These are phyloP conservation scores for Taxidea taxus DNA, from an alignment of 2,113 vertebrate genomes.

Conservation along the genomic window DNA sequence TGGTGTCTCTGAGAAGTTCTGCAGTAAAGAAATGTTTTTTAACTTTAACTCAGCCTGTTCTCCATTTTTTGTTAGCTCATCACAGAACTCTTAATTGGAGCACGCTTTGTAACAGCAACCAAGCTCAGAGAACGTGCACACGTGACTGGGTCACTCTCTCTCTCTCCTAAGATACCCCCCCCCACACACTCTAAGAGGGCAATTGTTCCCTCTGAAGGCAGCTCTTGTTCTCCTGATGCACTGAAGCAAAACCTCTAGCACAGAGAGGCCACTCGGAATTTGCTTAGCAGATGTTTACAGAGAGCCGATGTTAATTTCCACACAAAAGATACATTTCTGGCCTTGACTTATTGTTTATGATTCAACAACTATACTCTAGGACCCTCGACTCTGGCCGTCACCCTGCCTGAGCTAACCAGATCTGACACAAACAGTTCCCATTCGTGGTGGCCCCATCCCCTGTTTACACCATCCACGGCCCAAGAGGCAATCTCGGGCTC, in stretches of 20 bases:
- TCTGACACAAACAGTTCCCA: conserved; percentile 79
- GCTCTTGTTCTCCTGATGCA: neutral
- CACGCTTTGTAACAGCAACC: neutral
- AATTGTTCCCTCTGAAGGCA: neutral
- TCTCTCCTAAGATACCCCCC: neutral
- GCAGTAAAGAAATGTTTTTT: neutral
- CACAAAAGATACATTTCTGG: conserved; percentile 81
- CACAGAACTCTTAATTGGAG: neutral
- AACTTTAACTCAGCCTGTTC: neutral
- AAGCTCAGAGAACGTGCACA: neutral
- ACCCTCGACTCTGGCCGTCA: conserved; percentile 75
- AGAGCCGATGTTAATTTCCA: conserved; percentile 82
- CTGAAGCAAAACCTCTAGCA: neutral
- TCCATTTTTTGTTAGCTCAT: neutral
- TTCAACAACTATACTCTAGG: conserved; percentile 74
- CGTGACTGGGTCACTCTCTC: neutral
- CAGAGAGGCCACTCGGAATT: conserved; percentile 53
- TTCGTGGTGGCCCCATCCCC: conserved; percentile 42
- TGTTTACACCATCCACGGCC: conserved; percentile 50
- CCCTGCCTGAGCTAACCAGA: conserved; percentile 74
- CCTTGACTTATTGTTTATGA: conserved; percentile 79
- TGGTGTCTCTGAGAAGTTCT: neutral
- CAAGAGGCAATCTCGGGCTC: conserved; percentile 72
- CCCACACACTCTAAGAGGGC: neutral
- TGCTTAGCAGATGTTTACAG: conserved; percentile 83